A percentile compares a stretch with the other conserved stretches of the same genome.
Evolutionary conservation across 1,140 invertebrate species (phyloP).

Genomic region (Chelonus insularis): DNA sequence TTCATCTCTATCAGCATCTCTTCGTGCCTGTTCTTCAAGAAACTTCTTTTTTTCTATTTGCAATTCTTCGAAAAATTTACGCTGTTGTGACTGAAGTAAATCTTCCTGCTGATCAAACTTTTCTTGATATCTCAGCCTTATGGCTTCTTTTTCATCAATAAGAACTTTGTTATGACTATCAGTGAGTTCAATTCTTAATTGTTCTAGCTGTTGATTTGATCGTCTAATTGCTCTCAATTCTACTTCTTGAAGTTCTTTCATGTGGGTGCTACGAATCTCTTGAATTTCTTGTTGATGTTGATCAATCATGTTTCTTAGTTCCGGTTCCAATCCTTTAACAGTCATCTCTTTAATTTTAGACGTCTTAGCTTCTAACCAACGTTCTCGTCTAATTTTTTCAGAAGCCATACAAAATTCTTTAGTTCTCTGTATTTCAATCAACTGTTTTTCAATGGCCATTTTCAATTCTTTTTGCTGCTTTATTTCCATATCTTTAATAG

Average conservation of each 20-base stretch:
- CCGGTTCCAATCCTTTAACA: slow-evolving; percentile 73
- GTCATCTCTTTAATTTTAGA: slow-evolving; percentile 76
- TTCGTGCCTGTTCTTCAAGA: slow-evolving; percentile 38
- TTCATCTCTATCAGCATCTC: slow-evolving; percentile 39
- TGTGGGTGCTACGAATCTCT: slow-evolving; percentile 58
- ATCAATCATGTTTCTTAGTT: slow-evolving; percentile 68
- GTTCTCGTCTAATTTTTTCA: slow-evolving; percentile 68
- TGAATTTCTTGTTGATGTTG: slow-evolving; percentile 59
- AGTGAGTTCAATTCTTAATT: slow-evolving; percentile 51
- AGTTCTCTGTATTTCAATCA: slow-evolving; percentile 66
- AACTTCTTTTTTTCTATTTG: slow-evolving; percentile 44
- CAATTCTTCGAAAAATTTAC: slow-evolving; percentile 44
- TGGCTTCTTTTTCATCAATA: slow-evolving; percentile 51
- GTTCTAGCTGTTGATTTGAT: slow-evolving; percentile 38
- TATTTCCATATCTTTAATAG: slow-evolving; percentile 62
- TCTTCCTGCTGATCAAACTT: slow-evolving; percentile 48
- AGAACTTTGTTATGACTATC: slow-evolving; percentile 57
- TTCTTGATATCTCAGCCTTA: slow-evolving; percentile 41
- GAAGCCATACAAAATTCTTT: slow-evolving; percentile 68
- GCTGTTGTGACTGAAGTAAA: slow-evolving; percentile 39
- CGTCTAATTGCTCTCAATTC: slow-evolving; percentile 62
- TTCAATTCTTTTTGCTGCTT: slow-evolving; percentile 62
- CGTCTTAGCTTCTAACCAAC: slow-evolving; percentile 71
- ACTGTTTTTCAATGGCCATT: slow-evolving; percentile 66
- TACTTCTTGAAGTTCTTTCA: slow-evolving; percentile 63